phyloP scores from a whole-genome alignment of 2,888 invertebrate genomes.

The Noctua fimbriata region DNA sequence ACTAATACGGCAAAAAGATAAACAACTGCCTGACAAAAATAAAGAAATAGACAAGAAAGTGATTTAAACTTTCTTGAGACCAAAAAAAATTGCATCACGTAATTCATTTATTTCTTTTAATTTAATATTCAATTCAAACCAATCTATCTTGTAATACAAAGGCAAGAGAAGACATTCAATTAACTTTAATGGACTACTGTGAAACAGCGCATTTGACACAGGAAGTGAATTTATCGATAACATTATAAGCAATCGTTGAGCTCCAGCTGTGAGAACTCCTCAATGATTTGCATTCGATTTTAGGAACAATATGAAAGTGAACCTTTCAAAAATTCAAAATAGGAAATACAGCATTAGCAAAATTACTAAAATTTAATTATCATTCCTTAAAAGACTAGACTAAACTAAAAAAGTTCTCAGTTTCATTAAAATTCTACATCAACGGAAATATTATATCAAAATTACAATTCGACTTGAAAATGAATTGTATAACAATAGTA shows the following conservation, averaged over 20 bases:
- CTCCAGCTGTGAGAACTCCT: constrained; percentile 12
- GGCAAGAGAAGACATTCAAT: constrained; percentile 16
- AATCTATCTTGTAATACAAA: constrained; percentile 21
- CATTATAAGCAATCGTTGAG: constrained; percentile 19
- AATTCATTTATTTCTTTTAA: constrained; percentile 8
- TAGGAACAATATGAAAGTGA: constrained; percentile 28
- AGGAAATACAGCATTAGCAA: not conserved
- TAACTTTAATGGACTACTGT: constrained; percentile 15
- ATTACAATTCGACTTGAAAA: constrained; percentile 52
- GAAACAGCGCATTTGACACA: not conserved
- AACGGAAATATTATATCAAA: constrained; percentile 12
- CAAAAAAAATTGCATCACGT: constrained; percentile 27
- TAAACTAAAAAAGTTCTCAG: constrained; percentile 1
- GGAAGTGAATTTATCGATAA: constrained; percentile 25
- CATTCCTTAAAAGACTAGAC: not conserved
- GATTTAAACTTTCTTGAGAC: constrained; percentile 57
- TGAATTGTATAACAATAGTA: constrained; percentile 64
- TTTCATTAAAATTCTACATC: constrained; percentile 21
- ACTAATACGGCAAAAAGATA: constrained; percentile 49
- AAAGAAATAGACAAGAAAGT: constrained; percentile 54
- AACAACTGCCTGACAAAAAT: constrained; percentile 38
- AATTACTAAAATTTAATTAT: not conserved
- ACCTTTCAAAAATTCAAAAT: constrained; percentile 18
- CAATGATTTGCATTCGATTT: constrained; percentile 32
- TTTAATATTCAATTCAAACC: not conserved